Evolutionary conservation across 2,113 vertebrate species (phyloP), one percentile per base, ranked within the genome.

Genomic region (Pycnonotus jocosus): DNA sequence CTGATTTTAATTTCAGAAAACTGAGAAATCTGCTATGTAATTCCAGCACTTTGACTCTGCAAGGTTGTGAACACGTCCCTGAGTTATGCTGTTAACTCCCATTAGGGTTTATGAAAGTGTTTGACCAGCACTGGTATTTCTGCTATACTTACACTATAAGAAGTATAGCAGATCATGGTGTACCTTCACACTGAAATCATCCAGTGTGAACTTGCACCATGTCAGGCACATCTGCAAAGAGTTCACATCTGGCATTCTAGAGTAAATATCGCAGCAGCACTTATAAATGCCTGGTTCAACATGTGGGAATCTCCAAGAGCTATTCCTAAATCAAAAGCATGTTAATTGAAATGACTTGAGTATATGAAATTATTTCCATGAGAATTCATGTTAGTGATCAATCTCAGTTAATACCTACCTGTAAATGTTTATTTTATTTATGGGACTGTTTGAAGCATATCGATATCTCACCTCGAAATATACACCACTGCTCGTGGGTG

Each of bases 271-370:
- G 8, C 50, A 51, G 56, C 42, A 85, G 45, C 53, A 65, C 38
- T 82, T 80, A 91, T 42, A 62, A 89, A 82, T 33, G 30, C 28
- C 38, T 91, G 54, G 19, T 88, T 76, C 50, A 66, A 61, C 57
- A 53, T 81, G 22, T 92, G 51, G 81, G 51, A 78, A 53, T 90
- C 56, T 94, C 60, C 30, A 61, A 45, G 22, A 77, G n/a, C 64
- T 92, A 96, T 87, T 90, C 54, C 44, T 66, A 58, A 72, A 37
- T 47, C 42, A 77, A 48, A 96, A 95, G 87, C 74, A 89, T 51
- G 80, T 68, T 58, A 70, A 45, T 44, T 81, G 45, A 96, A 96
- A 90, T 62, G 0, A 89, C 66, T 61, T 60, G 81, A 91, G 62
- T 90, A 31, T 65, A 58, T 60, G 30, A 86, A 48, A 74, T 66